These are phyloP conservation scores for Rhizomys pruinosus DNA, from an alignment of 2,113 vertebrate genomes.

Conservation along the genomic window DNA sequence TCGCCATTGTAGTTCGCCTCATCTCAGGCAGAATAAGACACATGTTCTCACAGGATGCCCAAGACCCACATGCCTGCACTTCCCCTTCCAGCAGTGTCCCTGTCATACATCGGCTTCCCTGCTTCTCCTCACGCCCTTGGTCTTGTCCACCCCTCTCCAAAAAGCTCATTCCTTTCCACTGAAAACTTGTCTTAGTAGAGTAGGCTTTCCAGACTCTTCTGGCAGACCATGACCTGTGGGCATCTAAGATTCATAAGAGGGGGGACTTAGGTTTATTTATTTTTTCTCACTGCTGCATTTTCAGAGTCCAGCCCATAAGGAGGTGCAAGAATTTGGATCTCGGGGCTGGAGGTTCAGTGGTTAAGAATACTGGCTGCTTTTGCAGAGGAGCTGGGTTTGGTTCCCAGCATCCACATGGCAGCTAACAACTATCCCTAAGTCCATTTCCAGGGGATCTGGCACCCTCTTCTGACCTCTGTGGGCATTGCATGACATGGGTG, in stretches of 20 bases:
- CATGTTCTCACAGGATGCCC: background rate
- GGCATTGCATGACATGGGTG: too few relatives aligned
- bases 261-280: too few relatives aligned
- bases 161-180: background rate
- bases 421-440: too few relatives aligned
- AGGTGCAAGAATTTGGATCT: background rate
- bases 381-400: too few relatives aligned
- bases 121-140: background rate
- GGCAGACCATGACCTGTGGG: background rate
- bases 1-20: too few relatives aligned
- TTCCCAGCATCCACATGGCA: too few relatives aligned
- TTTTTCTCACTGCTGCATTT: background rate
- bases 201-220: background rate
- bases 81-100: background rate
- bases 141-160: background rate
- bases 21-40: background rate
- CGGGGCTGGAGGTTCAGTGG: too few relatives aligned
- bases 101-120: background rate
- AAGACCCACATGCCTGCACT: background rate
- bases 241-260: background rate
- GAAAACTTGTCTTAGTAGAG: background rate
- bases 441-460: too few relatives aligned
- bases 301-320: background rate
- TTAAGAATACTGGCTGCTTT: too few relatives aligned
- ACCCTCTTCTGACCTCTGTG: too few relatives aligned